A percentile compares a stretch with the other conserved stretches of the same genome.
Evolutionary conservation across 2,113 vertebrate species (phyloP).

Genomic region (Alethe castanea): DNA sequence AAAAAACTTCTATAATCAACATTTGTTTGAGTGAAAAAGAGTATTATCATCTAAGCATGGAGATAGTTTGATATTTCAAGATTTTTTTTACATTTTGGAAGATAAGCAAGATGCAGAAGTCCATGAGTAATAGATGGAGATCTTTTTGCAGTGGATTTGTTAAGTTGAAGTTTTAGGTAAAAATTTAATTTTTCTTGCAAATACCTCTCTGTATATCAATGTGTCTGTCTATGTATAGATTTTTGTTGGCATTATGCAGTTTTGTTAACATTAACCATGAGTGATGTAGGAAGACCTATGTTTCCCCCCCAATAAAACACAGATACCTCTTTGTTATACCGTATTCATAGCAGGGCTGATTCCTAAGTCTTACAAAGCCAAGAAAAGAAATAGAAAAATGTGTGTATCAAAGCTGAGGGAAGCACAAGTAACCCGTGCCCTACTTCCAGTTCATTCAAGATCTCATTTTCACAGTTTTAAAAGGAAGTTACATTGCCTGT

Average conservation of each 20-base stretch:
- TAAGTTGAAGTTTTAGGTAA: background rate
- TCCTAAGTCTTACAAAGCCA: background rate
- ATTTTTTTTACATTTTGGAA: background rate
- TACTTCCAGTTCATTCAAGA: background rate
- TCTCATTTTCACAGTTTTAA: background rate
- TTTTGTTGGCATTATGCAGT: background rate
- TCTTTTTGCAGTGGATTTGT: background rate
- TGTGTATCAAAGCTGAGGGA: background rate
- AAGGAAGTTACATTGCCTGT: background rate
- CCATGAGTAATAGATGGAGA: background rate
- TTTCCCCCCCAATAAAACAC: background rate
- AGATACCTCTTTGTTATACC: background rate
- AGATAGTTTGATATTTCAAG: background rate
- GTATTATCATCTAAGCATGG: background rate
- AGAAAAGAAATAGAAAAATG: background rate
- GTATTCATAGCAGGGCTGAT: background rate
- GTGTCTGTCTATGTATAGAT: background rate
- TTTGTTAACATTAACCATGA: background rate
- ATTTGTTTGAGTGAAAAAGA: background rate
- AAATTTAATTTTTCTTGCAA: background rate
- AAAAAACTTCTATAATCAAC: background rate
- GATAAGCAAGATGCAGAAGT: background rate
- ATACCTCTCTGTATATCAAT: background rate
- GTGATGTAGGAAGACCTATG: background rate
- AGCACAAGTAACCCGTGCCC: background rate